These are phyloP conservation scores for Orius insidiosus DNA, from an alignment of 1,140 invertebrate species.

Conservation along the genomic window DNA sequence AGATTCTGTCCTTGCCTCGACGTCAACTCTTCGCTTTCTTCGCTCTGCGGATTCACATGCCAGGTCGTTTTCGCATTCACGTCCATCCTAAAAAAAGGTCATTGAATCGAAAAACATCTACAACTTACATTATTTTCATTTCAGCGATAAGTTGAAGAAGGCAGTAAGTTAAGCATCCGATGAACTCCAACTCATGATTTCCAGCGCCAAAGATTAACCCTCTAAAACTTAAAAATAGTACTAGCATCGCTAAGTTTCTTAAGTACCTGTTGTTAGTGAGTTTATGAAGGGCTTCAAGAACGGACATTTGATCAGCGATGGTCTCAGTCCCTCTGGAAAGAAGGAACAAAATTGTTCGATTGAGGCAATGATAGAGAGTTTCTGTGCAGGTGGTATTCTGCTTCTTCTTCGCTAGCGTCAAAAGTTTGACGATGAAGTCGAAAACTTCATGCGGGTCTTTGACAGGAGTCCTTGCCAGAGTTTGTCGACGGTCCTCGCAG, in stretches of 20 bases:
- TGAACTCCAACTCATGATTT: conserved; percentile 88
- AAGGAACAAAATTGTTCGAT: conserved; percentile 83
- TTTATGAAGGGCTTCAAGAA: conserved; percentile 84
- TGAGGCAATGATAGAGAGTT: conserved; percentile 80
- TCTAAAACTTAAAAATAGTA: conserved; percentile 27
- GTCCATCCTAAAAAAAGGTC: conserved; percentile 41
- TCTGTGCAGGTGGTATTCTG: conserved; percentile 57
- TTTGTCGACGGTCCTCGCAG: conserved; percentile 86
- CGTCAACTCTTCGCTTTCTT: conserved; percentile 56
- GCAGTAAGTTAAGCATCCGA: conserved; percentile 88
- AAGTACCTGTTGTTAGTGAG: conserved; percentile 55
- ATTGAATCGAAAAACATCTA: no score
- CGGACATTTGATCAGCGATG: conserved; percentile 76
- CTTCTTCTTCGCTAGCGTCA: conserved; percentile 69
- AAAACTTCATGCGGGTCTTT: conserved; percentile 89
- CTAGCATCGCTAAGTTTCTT: not conserved
- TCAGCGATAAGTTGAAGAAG: conserved; percentile 84
- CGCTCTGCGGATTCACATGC: conserved; percentile 67
- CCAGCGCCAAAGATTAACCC: conserved; percentile 80
- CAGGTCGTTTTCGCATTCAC: conserved; percentile 65
- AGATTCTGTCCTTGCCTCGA: conserved; percentile 67
- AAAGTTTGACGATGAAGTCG: conserved; percentile 84
- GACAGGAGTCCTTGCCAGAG: conserved; percentile 86
- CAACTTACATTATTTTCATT: conserved; percentile 53
- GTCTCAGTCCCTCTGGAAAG: conserved; percentile 78